Evolutionary conservation across 2,888 invertebrate genomes (phyloP).

Genomic region (Alentia gelatinosa): DNA sequence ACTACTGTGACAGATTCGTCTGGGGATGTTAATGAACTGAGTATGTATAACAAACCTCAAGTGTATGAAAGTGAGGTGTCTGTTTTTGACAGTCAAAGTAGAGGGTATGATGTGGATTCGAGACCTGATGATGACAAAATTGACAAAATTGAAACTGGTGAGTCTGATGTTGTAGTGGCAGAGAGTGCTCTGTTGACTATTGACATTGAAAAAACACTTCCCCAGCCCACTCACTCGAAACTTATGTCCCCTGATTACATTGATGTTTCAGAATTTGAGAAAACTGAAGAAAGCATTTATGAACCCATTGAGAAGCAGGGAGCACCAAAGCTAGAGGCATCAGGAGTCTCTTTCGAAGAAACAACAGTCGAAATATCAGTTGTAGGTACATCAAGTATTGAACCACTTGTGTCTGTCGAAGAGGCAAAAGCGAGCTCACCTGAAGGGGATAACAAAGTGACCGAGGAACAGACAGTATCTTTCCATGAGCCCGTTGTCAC

Average conservation of each 20-base stretch:
- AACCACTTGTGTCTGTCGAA: neutral
- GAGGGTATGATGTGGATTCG: slow-evolving; percentile 50
- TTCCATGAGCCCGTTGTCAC: slow-evolving; percentile 52
- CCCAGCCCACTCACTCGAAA: neutral
- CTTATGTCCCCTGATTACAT: slow-evolving; percentile 47
- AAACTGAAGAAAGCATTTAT: slow-evolving; percentile 36
- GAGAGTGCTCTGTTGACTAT: slow-evolving; percentile 33
- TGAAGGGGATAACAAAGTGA: neutral
- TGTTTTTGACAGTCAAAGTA: slow-evolving; percentile 25
- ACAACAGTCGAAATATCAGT: slow-evolving; percentile 38
- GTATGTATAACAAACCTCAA: neutral
- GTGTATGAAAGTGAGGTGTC: neutral
- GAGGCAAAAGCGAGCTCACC: slow-evolving; percentile 18
- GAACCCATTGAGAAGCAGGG: slow-evolving; percentile 5
- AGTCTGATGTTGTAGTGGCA: slow-evolving; percentile 52
- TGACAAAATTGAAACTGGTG: slow-evolving; percentile 48
- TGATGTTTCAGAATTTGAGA: slow-evolving; percentile 56
- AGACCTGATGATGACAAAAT: slow-evolving; percentile 56
- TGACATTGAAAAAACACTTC: slow-evolving; percentile 32
- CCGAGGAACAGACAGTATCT: neutral
- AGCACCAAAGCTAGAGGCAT: neutral
- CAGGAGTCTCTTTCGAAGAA: slow-evolving; percentile 54
- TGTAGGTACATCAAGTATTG: neutral
- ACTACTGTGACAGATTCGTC: neutral
- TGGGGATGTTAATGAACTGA: neutral